Base-by-base conservation (phyloP, 2,888 invertebrate species). In the Lasioglossum malachurum region DNA sequence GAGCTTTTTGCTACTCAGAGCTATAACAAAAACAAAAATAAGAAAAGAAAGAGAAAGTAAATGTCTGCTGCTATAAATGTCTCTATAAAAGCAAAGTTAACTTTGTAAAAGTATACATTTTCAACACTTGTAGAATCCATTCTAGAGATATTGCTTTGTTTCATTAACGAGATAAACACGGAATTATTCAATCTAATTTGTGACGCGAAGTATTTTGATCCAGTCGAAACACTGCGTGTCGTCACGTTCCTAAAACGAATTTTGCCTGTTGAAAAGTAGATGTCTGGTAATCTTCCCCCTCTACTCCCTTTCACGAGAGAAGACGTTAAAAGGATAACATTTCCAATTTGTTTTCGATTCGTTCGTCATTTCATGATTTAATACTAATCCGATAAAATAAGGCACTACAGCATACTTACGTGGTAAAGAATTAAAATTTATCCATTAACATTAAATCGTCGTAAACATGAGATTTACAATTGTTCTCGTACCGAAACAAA, bases 151-250 rank as follows among this genome's bases (percentile, higher is more conserved):
- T 78, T 35, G 53, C 53, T 67, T 82, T 78, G 46, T 71, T 44
- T 82, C 41, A 23, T 84, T 80, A 75, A 82, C 86, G 77, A 75
- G 77, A 83, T 80, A 86, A 87, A 84, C 83, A 75, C 88, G 86
- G 83, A 88, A 87, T 84, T 84, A 12, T 35, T 82, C 27, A 77
- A 82, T 79, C 80, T 87, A 89, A 89, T 81, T 83, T 80, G 76
- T 85, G 84, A 88, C 91, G 78, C 92, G 88, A 90, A 89, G 87
- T 83, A 87, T 91, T 92, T 92, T 90, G 85, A 93, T 83, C 92
- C 93, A 92, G 92, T 91, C 92, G 88, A 93, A 92, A 91, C 89
- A 92, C 90, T 88, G 88, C 81, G 78, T 87, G 84, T 83, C 87
- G 64, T 92, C 89, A 88, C 89, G 84, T 82, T 92, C 90, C 86